Percentiles rank a stretch among this genome's conserved stretches.
phyloP scores from a whole-genome alignment of 2,113 vertebrate genomes.

The Syrrhaptes paradoxus region DNA sequence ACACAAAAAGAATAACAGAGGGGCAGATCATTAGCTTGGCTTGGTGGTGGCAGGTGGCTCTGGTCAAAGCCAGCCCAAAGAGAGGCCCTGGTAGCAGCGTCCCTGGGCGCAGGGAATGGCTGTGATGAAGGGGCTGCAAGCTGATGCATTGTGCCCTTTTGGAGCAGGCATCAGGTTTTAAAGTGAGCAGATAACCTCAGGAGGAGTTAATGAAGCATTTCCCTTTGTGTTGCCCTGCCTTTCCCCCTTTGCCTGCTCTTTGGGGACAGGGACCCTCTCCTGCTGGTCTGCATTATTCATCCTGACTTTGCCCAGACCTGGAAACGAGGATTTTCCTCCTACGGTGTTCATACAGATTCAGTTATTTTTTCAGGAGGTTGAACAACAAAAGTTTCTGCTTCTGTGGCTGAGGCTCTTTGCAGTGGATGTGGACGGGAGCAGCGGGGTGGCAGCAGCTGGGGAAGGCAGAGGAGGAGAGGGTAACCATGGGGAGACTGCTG shows the following conservation, averaged over 20 bases:
- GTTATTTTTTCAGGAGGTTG: background rate
- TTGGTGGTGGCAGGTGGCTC: background rate
- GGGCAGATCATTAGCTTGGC: background rate
- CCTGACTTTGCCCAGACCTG: background rate
- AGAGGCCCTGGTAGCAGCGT: background rate
- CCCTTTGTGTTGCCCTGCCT: background rate
- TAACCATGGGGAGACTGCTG: background rate
- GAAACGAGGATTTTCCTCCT: background rate
- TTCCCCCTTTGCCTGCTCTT: background rate
- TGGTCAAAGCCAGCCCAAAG: background rate
- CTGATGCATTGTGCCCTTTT: background rate
- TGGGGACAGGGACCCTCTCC: background rate
- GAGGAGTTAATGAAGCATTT: conserved; percentile 7
- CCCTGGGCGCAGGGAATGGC: background rate
- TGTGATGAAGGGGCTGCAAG: background rate
- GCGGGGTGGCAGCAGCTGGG: background rate
- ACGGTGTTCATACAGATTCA: background rate
- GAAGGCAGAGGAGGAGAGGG: background rate
- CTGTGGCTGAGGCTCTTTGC: background rate
- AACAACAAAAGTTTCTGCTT: background rate
- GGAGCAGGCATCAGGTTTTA: background rate
- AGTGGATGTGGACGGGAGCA: background rate
- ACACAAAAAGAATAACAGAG: background rate
- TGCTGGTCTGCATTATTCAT: rapidly evolving
- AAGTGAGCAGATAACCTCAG: background rate